Conservation (phyloP, 2,888 invertebrate genomes). For the Mechanitis messenoides region DNA sequence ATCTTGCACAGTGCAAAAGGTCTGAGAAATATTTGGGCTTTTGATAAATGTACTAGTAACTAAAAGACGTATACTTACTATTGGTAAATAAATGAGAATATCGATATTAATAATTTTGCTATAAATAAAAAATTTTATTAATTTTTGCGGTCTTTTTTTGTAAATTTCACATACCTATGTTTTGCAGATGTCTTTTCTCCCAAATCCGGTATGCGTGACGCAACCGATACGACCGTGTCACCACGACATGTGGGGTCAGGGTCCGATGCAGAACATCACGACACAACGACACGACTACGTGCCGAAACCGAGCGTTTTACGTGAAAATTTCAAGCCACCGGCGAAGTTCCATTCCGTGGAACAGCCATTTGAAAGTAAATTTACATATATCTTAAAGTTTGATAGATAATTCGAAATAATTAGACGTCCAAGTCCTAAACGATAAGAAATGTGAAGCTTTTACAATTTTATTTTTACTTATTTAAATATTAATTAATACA, state of each 20-base stretch:
- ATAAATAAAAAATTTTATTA: too few species aligned
- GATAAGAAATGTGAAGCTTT: too few species aligned
- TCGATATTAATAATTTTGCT: too few species aligned
- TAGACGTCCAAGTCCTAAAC: too few species aligned
- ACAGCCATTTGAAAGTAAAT: constrained; percentile 65
- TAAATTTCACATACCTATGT: constrained; percentile 27
- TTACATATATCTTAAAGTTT: not conserved
- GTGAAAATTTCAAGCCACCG: constrained; percentile 61
- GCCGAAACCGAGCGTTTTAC: constrained; percentile 76
- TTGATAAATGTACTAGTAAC: too few species aligned
- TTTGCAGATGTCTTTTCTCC: constrained; percentile 74
- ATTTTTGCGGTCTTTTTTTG: not conserved
- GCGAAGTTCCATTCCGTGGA: constrained; percentile 56
- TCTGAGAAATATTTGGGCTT: constrained; percentile 22
- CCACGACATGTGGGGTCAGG: constrained; percentile 79
- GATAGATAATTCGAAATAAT: too few species aligned
- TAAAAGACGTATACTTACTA: too few species aligned
- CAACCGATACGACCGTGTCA: constrained; percentile 79
- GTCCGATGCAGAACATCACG: constrained; percentile 83
- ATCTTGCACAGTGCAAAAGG: constrained; percentile 61
- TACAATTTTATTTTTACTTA: too few species aligned
- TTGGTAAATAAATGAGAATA: too few species aligned
- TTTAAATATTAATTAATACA: too few species aligned
- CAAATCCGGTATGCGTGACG: constrained; percentile 75
- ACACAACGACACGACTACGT: constrained; percentile 86